Evolutionary conservation across 2,888 invertebrate species (phyloP).

Genomic region (Phorcus lineatus): DNA sequence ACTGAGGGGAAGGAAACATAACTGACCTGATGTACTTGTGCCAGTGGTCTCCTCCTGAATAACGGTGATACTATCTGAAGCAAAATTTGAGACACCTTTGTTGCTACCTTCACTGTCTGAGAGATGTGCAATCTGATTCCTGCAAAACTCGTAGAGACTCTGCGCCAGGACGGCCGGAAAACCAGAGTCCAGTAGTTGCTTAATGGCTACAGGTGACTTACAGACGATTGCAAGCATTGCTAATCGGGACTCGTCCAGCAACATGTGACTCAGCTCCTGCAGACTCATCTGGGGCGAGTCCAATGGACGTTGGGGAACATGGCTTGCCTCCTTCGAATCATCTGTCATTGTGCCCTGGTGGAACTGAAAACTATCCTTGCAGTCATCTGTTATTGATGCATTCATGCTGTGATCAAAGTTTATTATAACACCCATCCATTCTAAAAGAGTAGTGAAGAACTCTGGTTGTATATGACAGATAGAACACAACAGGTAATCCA

Average conservation of each 20-base stretch:
- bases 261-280: slow-evolving; percentile 65
- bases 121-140: slow-evolving; percentile 55
- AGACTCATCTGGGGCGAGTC: slow-evolving; percentile 41
- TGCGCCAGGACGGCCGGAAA: slow-evolving; percentile 77
- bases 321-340: slow-evolving; percentile 73
- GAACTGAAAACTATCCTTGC: slow-evolving; percentile 72
- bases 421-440: slow-evolving; percentile 80
- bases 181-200: slow-evolving; percentile 85
- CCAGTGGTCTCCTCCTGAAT: background rate
- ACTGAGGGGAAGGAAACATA: background rate
- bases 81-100: background rate
- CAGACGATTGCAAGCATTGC: slow-evolving; percentile 87
- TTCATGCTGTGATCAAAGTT: slow-evolving; percentile 76
- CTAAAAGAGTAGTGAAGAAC: slow-evolving; percentile 84
- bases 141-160: slow-evolving; percentile 72
- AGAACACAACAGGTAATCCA: slow-evolving; percentile 91
- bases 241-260: slow-evolving; percentile 78
- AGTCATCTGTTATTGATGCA: slow-evolving; percentile 80
- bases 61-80: background rate
- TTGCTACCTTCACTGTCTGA: background rate
- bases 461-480: slow-evolving; percentile 89
- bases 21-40: background rate
- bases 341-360: slow-evolving; percentile 76
- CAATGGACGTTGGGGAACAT: slow-evolving; percentile 21
- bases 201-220: slow-evolving; percentile 86